phyloP scores from a whole-genome alignment of 2,797 vertebrate genomes.

The Gobionotothen gibberifrons region DNA sequence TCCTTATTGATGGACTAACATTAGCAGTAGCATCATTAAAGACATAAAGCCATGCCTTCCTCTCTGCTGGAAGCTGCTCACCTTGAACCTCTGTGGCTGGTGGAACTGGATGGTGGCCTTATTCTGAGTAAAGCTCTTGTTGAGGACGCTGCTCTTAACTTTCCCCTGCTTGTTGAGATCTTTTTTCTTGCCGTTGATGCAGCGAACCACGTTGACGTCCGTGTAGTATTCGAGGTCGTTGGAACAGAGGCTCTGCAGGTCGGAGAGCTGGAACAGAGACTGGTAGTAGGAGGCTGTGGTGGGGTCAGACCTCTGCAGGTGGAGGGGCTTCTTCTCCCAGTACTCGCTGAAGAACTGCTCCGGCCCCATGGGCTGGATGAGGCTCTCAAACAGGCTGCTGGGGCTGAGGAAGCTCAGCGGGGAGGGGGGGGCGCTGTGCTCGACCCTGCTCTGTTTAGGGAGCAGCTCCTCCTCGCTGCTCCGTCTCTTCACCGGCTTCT shows the following conservation, averaged over 20 bases:
- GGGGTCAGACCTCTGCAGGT: conserved; percentile 85
- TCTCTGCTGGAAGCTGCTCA: conserved; percentile 56
- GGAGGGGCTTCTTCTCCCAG: conserved; percentile 93
- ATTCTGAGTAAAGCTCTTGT: conserved; percentile 86
- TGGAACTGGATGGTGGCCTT: conserved; percentile 95
- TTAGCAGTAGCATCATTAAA: not conserved
- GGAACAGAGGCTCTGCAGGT: conserved; percentile 85
- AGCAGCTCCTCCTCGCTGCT: not conserved
- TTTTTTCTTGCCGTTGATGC: conserved; percentile 87
- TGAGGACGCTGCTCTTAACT: conserved; percentile 85
- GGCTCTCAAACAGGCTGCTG: conserved; percentile 85
- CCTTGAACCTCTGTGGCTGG: conserved; percentile 96
- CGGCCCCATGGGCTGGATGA: conserved; percentile 86
- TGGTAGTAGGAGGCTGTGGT: conserved; percentile 79
- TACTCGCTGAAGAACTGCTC: conserved; percentile 89
- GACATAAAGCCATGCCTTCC: not conserved
- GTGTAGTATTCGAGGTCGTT: conserved; percentile 82
- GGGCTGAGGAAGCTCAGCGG: conserved; percentile 84
- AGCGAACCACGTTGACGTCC: conserved; percentile 90
- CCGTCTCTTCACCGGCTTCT: conserved; percentile 42
- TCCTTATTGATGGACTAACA: not conserved
- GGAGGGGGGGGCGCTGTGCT: not conserved
- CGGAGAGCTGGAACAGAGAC: conserved; percentile 88
- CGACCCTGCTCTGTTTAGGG: conserved; percentile 48
- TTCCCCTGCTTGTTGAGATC: conserved; percentile 87